Base-by-base conservation (phyloP, 2,797 vertebrate genomes). In the Emydoidea blandingii region DNA sequence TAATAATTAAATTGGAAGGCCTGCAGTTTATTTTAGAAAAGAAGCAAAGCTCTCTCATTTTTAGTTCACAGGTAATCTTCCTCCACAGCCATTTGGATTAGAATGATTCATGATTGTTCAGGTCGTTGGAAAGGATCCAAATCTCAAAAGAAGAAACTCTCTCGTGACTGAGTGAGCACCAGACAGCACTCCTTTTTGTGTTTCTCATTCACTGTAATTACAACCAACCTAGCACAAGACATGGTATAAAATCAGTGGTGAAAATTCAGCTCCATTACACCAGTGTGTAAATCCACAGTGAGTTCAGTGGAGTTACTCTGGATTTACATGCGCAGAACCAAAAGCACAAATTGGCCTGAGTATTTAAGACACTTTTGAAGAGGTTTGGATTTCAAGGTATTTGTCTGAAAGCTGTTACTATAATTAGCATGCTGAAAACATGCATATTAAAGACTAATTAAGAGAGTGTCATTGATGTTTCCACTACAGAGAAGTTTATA, bases 1-100 rank as follows among this genome's bases (percentile, higher is more conserved):
- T 44, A 57, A 41, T 89, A 94, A 96, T 96, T 93, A 91, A 92
- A 85, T 83, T 29, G 50, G 91, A 85, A 93, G 79, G 62, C 86
- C 65, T 97, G 79, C 83, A 88, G 90, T 93, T 86, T 81, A 25
- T 41, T 62, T 29, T 86, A 89, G 88, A 49, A 52, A 78, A 80
- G 92, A 90, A 90, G 92, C 89, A 83, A 85, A 94, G 76, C 2
- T 0, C 29, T 93, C 86, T 90, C 85, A 16, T 72, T 68, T 54
- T 85, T 68, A 81, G 49, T 23, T 27, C 56, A 81, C 79, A 3
- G 2, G 16, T 41, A 12, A 52, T 83, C 72, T 78, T 59, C 80
- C 34, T 82, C 74, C n/a, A 1, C 25, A 44, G 76, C 89, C 79
- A 50, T 5, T 1, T 56, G 94, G 92, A 86, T 41, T 41, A 12